Percentiles rank a stretch among this genome's conserved stretches.
These are phyloP conservation scores for Melanotus villosus DNA, from an alignment of 2,888 invertebrate genomes.

Conservation along the genomic window DNA sequence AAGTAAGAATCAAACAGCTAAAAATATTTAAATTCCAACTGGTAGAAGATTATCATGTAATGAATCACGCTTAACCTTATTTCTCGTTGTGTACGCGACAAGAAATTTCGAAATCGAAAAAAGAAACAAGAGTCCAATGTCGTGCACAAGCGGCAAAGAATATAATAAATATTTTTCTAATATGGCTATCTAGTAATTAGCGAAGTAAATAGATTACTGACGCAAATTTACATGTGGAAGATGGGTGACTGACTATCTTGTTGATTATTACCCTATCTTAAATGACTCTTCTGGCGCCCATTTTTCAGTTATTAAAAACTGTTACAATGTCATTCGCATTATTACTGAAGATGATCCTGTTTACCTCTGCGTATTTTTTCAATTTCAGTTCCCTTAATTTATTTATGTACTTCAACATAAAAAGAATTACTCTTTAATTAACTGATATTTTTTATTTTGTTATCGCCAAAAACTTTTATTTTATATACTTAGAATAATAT, in stretches of 20 bases:
- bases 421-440: too few species aligned
- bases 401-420: too few species aligned
- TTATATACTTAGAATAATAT: too few species aligned
- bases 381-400: too few species aligned
- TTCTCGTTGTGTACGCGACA: constrained; percentile 1
- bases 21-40: neutral
- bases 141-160: neutral
- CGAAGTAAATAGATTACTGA: constrained; percentile 15
- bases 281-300: constrained; percentile 27
- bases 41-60: neutral
- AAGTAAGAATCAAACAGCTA: neutral
- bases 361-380: too few species aligned
- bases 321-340: constrained; percentile 14
- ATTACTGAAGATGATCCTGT: neutral
- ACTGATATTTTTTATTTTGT: too few species aligned
- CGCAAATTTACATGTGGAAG: constrained; percentile 25
- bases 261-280: constrained; percentile 20
- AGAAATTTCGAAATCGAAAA: constrained; percentile 6
- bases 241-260: constrained; percentile 22
- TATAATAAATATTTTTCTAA: neutral
- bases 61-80: constrained; percentile 13
- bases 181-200: constrained; percentile 6
- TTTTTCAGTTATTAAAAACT: constrained; percentile 21
- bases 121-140: neutral
- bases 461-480: too few species aligned